Conservation (phyloP, 2,113 vertebrate species). For the Merops nubicus region DNA sequence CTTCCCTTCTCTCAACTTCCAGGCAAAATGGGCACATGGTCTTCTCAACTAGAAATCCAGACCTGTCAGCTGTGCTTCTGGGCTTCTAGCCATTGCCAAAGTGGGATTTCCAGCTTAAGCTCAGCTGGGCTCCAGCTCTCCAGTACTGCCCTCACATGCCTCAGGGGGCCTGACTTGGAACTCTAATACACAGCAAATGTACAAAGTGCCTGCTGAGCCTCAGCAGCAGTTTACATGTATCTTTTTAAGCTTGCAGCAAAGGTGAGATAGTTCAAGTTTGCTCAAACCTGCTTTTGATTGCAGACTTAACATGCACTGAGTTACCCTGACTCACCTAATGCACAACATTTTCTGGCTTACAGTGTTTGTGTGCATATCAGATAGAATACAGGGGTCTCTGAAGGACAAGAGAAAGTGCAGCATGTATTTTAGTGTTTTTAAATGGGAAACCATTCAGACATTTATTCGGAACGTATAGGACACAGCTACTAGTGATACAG, state of each 20-base stretch:
- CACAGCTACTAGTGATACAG: not conserved
- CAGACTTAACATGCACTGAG: not conserved
- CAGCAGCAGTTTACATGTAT: not conserved
- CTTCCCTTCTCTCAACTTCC: not conserved
- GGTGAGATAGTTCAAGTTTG: not conserved
- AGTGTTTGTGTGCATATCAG: accelerated
- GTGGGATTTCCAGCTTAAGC: not conserved
- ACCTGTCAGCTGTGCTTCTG: not conserved
- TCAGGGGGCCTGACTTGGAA: not conserved
- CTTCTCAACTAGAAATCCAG: not conserved
- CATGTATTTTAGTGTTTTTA: not conserved
- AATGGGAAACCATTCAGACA: not conserved
- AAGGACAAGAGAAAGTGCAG: not conserved
- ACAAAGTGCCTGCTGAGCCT: not conserved
- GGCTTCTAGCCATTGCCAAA: not conserved
- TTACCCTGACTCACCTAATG: not conserved
- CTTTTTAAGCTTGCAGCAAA: not conserved
- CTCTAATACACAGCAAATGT: not conserved
- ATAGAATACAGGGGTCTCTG: too few relatives aligned
- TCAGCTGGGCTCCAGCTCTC: not conserved
- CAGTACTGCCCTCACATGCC: not conserved
- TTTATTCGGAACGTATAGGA: not conserved
- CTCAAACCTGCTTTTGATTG: not conserved
- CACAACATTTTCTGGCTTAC: accelerated
- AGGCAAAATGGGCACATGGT: not conserved